A percentile compares a stretch with the other conserved stretches of the same genome.
Evolutionary conservation across 2,888 invertebrate species (phyloP).

Genomic region (Therioaphis trifolii): DNA sequence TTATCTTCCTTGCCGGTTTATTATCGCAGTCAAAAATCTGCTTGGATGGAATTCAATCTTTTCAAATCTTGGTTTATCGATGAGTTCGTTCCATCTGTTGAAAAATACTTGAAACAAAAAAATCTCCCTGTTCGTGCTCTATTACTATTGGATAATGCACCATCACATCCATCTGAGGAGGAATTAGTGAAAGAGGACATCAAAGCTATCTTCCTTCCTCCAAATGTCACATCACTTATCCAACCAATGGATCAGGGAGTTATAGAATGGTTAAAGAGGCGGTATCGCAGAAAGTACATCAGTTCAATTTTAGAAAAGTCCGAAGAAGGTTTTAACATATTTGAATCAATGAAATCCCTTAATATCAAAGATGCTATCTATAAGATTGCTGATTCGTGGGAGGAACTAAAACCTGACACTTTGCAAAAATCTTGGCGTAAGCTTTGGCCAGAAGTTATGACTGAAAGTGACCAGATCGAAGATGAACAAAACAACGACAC

Average conservation of each 20-base stretch:
- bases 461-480: constrained; percentile 48
- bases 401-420: too few species aligned
- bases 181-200: constrained; percentile 64
- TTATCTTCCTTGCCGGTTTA: constrained; percentile 29
- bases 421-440: too few species aligned
- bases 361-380: neutral
- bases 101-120: constrained; percentile 25
- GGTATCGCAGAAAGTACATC: constrained; percentile 25
- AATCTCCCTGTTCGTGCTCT: constrained; percentile 59
- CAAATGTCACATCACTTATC: too few species aligned
- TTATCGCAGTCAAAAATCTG: constrained; percentile 48
- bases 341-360: constrained; percentile 21
- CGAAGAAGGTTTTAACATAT: constrained; percentile 22
- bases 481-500: constrained; percentile 37
- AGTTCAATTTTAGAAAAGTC: neutral
- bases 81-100: constrained; percentile 68
- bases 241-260: constrained; percentile 30
- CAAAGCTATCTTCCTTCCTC: constrained; percentile 65
- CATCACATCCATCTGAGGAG: constrained; percentile 63
- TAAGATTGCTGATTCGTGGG: neutral
- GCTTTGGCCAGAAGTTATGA: too few species aligned
- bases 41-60: constrained; percentile 40
- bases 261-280: constrained; percentile 34
- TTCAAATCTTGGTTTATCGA: constrained; percentile 46
- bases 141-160: constrained; percentile 64